Base-by-base conservation (phyloP, 2,888 invertebrate species). In the Cataglyphis livida region DNA sequence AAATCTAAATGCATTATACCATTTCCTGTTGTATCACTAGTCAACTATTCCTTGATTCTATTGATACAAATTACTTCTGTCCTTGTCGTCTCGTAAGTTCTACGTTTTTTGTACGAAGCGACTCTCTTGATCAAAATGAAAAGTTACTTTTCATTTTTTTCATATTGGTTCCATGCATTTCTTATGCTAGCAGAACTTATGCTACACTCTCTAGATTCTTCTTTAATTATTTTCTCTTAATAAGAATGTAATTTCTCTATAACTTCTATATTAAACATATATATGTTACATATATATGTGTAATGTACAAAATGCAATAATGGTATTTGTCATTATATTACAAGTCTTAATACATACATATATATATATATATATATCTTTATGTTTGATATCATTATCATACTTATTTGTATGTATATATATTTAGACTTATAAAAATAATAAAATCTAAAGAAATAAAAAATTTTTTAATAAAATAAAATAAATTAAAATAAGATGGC, bases 51-150 rank as follows among this genome's bases (percentile, higher is more conserved):
- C 44, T 25, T 12, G 68, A 35, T 35, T 5, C 44, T 15, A 54
- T 25, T 41, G 12, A 3, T 62, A 25, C 25, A 25, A 25, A 25
- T 25, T 25, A 28, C 18, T 68, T 0, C 25, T 15, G 41, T 41
- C n/a, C 54, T 57, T 57, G 57, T 70, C 41, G 57, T 70, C 71
- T 78, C 78, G 57, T 78, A 78, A 51, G 28, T 32, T 70, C 18
- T 59, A 21, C 18, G 9, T 35, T 25, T 28, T 15, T 73, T 18
- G 78, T 12, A 71, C 73, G 73, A 79, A 48, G 73, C 57, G 78
- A 79, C 57, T n/a, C n/a, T 54, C n/a, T 54, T 28, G 21, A 18
- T 70, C 70, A 76, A 28, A 21, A 21, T 21, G 15, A 1, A 57
- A 57, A 57, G 3, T 70, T 78, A 41, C 25, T 41, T 38, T 10